Evolutionary conservation across 2,797 vertebrate genomes (phyloP), one percentile per base, ranked within the genome.

Genomic region (Helarctos malayanus): DNA sequence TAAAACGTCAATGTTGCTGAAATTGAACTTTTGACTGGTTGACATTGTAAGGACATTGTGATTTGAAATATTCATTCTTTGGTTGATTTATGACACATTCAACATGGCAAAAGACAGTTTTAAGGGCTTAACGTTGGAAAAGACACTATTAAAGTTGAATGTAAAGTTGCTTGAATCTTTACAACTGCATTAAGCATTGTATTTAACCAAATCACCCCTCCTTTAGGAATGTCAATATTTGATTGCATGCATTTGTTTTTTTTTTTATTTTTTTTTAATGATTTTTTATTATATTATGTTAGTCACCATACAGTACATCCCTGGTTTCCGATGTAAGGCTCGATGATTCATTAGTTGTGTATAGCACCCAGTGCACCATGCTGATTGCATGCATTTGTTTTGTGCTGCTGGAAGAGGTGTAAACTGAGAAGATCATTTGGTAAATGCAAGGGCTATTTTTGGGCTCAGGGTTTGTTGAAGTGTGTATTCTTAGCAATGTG

Each of bases 391-490:
- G 0, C 41, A 41, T 92, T 93, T 96, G 81, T 93, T 97, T 92
- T 89, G 52, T 92, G 49, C 78, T 95, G 7, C 63, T 89, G 68
- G 91, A 81, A 76, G 35, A 69, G 41, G 27, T 95, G 98, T 96
- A 98, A 98, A 35, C 76, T 93, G 96, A 98, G 96, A 96, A 56
- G 96, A 91, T 3, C 69, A 38, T 81, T 52, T 91, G 91, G 89
- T 91, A 95, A 95, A 80, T 71, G 7, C 59, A 68, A 78, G 68
- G 32, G 78, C 94, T 98, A 97, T 98, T 97, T 98, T 63, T 32
- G 93, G 85, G 47, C 45, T 84, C 45, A 83, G 85, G 38, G 32
- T 83, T 95, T 89, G 75, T 80, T 73, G 47, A 52, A 73, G 21
- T 73, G 15, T 93, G 32, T 97, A 95, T 95, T 96, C 94, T 97